These are phyloP conservation scores for Bufotes viridis DNA, from an alignment of 2,797 vertebrate species.

Conservation along the genomic window DNA sequence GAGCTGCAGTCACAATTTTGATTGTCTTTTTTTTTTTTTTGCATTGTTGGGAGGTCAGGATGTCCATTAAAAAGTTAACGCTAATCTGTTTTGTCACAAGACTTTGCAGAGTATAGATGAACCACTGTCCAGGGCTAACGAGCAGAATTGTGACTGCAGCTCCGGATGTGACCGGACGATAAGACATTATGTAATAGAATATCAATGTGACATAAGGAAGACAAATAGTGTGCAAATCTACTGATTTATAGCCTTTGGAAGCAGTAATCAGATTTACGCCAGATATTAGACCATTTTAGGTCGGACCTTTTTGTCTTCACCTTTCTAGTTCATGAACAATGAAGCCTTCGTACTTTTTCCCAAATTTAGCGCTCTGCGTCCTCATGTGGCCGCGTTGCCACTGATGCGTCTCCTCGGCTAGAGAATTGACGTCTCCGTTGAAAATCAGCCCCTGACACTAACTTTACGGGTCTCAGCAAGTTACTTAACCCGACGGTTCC, in stretches of 20 bases:
- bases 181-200: background rate
- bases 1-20: no score
- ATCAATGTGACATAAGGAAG: background rate
- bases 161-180: background rate
- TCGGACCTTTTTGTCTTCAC: background rate
- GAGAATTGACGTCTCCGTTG: conserved; percentile 23
- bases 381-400: background rate
- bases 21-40: no score
- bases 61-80: background rate
- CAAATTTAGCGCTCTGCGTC: background rate
- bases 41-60: no score
- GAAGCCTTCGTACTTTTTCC: no score
- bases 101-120: background rate
- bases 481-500: conserved; percentile 55
- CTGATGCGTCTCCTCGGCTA: background rate
- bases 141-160: background rate
- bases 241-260: background rate
- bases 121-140: background rate
- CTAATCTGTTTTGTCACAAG: background rate
- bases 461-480: conserved; percentile 55
- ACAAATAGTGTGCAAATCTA: background rate
- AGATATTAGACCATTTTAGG: background rate
- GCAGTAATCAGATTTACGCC: background rate
- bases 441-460: conserved; percentile 50
- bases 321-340: background rate